A percentile compares a stretch with the other conserved stretches of the same genome.
phyloP scores from a whole-genome alignment of 2,113 vertebrate genomes.

The Saguinus midas region DNA sequence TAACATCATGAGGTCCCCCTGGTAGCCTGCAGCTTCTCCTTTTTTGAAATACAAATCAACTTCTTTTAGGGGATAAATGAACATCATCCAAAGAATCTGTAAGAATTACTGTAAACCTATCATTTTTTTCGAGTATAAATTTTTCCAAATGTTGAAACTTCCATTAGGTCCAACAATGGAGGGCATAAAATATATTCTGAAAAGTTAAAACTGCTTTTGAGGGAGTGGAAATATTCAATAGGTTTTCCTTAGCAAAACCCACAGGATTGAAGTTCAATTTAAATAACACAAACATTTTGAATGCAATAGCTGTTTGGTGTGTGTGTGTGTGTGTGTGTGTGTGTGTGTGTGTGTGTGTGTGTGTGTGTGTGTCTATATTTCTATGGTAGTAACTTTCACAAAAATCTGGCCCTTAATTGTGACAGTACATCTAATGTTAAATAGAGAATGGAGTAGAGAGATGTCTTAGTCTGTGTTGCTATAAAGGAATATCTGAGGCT shows the following conservation, averaged over 20 bases:
- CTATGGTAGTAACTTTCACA: neutral
- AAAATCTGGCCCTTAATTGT: neutral
- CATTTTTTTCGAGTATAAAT: neutral
- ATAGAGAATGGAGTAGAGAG: neutral
- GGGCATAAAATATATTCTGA: neutral
- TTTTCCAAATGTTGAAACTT: neutral
- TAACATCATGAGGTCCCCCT: neutral
- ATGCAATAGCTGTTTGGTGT: neutral
- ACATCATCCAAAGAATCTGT: neutral
- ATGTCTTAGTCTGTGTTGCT: neutral
- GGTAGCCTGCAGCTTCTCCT: neutral
- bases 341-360: neutral
- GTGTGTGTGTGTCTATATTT: neutral
- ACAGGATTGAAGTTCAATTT: constrained; percentile 25
- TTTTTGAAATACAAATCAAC: neutral
- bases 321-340: neutral
- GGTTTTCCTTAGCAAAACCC: constrained; percentile 34
- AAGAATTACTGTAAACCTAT: neutral
- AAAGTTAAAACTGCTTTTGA: constrained; percentile 30
- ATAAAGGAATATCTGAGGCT: neutral
- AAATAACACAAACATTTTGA: constrained; percentile 23
- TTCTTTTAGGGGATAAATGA: neutral
- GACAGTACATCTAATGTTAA: neutral
- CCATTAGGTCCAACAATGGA: neutral
- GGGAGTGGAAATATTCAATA: neutral